Percentiles rank a stretch among this genome's conserved stretches.
Evolutionary conservation across 2,113 vertebrate genomes (phyloP).

Genomic region (Bubalus kerabau): DNA sequence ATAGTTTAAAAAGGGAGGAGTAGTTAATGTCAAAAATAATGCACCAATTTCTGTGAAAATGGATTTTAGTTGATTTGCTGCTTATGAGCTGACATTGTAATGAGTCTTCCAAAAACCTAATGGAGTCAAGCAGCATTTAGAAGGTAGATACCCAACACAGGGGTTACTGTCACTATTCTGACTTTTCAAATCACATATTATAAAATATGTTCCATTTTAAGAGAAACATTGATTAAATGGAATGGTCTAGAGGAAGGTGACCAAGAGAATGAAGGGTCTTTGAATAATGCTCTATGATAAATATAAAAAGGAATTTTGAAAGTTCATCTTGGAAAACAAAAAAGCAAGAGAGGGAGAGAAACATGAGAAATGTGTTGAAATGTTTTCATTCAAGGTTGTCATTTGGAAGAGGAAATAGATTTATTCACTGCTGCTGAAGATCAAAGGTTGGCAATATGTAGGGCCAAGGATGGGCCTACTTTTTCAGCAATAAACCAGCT

Average conservation of each 20-base stretch:
- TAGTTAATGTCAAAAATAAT: constrained; percentile 44
- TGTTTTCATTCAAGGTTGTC: background rate
- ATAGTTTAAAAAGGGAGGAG: background rate
- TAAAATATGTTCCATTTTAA: constrained; percentile 15
- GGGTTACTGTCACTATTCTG: background rate
- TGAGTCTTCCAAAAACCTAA: constrained; percentile 32
- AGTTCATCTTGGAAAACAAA: background rate
- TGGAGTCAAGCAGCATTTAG: background rate
- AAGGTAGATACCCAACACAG: background rate
- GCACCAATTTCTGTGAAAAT: constrained; percentile 30
- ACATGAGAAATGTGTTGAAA: background rate
- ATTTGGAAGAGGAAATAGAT: background rate
- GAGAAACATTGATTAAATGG: background rate
- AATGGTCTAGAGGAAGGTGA: background rate
- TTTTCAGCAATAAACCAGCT: background rate
- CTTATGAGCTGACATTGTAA: constrained; percentile 7
- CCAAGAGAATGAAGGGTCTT: background rate
- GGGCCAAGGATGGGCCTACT: background rate
- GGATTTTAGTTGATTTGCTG: constrained; percentile 3
- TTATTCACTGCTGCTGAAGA: background rate
- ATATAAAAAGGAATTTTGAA: background rate
- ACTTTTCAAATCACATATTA: background rate
- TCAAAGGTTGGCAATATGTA: background rate
- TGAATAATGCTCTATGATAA: background rate
- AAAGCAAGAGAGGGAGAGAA: background rate